Evolutionary conservation across 2,113 vertebrate genomes (phyloP), one percentile per base, ranked within the genome.

Genomic region (Rhabdomys dilectus): DNA sequence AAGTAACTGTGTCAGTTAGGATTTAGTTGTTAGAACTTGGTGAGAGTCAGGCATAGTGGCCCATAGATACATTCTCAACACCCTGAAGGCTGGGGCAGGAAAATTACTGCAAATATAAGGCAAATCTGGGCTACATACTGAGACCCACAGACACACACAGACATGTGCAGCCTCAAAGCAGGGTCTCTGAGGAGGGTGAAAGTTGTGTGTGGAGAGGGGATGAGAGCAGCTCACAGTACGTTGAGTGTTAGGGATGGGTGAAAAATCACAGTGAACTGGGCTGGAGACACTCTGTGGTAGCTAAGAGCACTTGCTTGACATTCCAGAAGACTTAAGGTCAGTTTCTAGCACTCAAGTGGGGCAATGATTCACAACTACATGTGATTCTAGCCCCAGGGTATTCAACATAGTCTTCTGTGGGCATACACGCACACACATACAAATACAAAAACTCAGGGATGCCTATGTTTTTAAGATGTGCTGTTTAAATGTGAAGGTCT

Each of bases 221-320:
- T 80, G 56, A 92, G 60, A 77, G 81, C 42, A 77, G n/a, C 8
- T 7, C 84, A 7, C 19, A 58, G 6, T 48, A 56, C 82, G 19
- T 58, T 78, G 78, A 94, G 89, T n/a, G 80, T 78, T 72, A 72
- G 72, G 64, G 12, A 12, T 73, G 94, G 73, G 24, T 92, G 13
- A 90, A 56, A 82, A 64, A 58, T 77, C 77, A 24, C 62, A 70
- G 68, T 39, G 51, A 39, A 36, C 48, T 89, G 5, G 60, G 0
- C 58, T 86, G 11, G 60, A 86, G 82, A 66, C 39, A 62, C 10
- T 24, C 39, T 17, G 45, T n/a, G 7, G 17, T 39, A 64, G 26
- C 6, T 19, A 34, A 34, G 56, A 85, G 26, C 60, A 42, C 16
- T 66, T 48, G 29, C 39, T 48, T 48, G n/a, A 64, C 45, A 19